Evolutionary conservation across 1,140 invertebrate genomes (phyloP).

Genomic region (Halesus radiatus): DNA sequence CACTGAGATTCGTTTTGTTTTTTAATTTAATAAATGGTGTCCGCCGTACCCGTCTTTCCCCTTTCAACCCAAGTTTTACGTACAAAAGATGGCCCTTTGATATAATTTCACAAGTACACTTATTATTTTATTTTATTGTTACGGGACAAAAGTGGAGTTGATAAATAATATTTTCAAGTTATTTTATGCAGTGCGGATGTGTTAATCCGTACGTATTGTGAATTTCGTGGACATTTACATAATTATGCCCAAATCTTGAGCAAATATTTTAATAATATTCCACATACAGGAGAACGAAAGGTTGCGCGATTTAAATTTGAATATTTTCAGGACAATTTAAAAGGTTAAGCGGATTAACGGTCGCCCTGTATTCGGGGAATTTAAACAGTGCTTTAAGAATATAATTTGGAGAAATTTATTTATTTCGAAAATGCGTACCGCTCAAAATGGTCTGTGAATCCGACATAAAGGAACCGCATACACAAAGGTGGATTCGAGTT

Average conservation of each 20-base stretch:
- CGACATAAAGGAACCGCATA: too few relatives aligned
- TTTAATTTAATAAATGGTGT: constrained; percentile 42
- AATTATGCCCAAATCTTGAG: constrained; percentile 25
- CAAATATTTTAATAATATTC: not conserved
- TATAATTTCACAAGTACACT: too few relatives aligned
- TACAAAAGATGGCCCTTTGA: not conserved
- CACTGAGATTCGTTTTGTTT: constrained; percentile 37
- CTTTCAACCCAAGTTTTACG: not conserved
- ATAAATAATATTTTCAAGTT: constrained; percentile 7
- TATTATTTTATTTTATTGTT: too few relatives aligned
- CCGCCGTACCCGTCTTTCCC: not conserved
- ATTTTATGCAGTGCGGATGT: constrained; percentile 32
- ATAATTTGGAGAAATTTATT: not conserved
- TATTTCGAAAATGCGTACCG: too few relatives aligned
- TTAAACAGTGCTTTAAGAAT: not conserved
- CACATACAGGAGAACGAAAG: not conserved
- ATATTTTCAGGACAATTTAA: constrained; percentile 1
- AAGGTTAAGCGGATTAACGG: not conserved
- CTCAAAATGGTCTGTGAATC: too few relatives aligned
- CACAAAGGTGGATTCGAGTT: too few relatives aligned
- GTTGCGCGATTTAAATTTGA: constrained; percentile 16
- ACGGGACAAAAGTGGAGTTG: constrained; percentile 3
- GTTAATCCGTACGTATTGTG: constrained; percentile 15
- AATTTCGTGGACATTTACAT: constrained; percentile 16
- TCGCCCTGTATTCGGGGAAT: not conserved